These are phyloP conservation scores for Montipora capitata DNA, from an alignment of 92 coral and sea anemone species.

Conservation along the genomic window DNA sequence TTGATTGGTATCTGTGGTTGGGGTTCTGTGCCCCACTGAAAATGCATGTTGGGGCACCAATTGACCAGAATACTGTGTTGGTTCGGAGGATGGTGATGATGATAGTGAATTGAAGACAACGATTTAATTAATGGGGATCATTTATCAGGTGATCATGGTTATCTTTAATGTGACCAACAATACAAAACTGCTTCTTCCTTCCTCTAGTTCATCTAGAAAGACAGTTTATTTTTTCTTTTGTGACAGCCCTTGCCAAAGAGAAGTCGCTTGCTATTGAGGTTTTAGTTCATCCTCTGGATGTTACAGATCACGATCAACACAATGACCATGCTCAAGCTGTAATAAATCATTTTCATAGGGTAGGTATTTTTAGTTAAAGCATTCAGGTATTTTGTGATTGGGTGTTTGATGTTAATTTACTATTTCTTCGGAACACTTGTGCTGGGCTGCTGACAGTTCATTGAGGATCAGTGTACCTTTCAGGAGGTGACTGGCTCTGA, in stretches of 20 bases:
- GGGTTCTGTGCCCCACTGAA: too few relatives aligned
- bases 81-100: not conserved
- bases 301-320: slow-evolving; percentile 81
- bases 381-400: not conserved
- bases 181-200: too few relatives aligned
- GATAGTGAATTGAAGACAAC: not conserved
- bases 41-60: not conserved
- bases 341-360: slow-evolving; percentile 85
- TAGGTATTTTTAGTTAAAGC: not conserved
- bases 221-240: not conserved
- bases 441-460: too few relatives aligned
- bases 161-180: too few relatives aligned
- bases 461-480: too few relatives aligned
- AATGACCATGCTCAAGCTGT: slow-evolving; percentile 75
- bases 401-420: not conserved
- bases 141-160: too few relatives aligned
- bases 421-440: too few relatives aligned
- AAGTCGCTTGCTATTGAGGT: slow-evolving; percentile 75
- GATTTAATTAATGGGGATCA: too few relatives aligned
- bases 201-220: not conserved
- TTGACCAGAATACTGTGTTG: not conserved
- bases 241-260: slow-evolving; percentile 73
- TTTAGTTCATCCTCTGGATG: slow-evolving; percentile 89
- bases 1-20: too few relatives aligned
- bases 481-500: too few relatives aligned